Percentiles rank a stretch among this genome's conserved stretches.
phyloP scores from a whole-genome alignment of 1,140 invertebrate genomes.

The Copidosoma floridanum region DNA sequence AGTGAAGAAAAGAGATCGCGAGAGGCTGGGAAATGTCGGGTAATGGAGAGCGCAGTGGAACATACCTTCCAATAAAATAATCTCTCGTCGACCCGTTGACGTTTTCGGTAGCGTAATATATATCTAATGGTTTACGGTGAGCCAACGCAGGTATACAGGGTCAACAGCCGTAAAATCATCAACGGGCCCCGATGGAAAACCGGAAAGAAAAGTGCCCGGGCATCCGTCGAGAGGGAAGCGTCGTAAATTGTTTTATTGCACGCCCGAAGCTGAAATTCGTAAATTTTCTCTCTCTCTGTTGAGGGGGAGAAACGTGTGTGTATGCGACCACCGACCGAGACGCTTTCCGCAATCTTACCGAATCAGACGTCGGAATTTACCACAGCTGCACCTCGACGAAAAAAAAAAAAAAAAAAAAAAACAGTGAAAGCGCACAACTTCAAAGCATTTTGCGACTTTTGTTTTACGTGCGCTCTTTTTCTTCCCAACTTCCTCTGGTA shows the following conservation, averaged over 20 bases:
- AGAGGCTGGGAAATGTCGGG: too few species aligned
- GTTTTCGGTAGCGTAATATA: neutral
- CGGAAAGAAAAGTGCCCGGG: neutral
- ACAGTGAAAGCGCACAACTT: too few species aligned
- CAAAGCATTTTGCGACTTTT: too few species aligned
- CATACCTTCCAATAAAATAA: neutral
- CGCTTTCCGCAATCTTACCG: too few species aligned
- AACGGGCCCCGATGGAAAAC: neutral
- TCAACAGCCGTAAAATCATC: neutral
- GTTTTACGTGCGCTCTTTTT: too few species aligned
- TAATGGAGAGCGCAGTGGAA: too few species aligned
- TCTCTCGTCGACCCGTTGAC: neutral
- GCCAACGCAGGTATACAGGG: neutral
- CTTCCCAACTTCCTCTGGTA: too few species aligned
- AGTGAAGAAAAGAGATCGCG: too few species aligned
- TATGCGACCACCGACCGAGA: too few species aligned
- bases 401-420: neutral
- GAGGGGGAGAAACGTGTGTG: too few species aligned
- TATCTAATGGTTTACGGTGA: neutral
- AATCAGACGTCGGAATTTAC: neutral
- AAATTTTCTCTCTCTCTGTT: too few species aligned
- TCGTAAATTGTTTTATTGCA: constrained; percentile 8
- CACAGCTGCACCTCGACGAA: neutral
- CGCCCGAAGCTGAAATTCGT: neutral
- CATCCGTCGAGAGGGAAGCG: neutral